phyloP scores from a whole-genome alignment of 2,113 vertebrate species.

The Xyrauchen texanus region DNA sequence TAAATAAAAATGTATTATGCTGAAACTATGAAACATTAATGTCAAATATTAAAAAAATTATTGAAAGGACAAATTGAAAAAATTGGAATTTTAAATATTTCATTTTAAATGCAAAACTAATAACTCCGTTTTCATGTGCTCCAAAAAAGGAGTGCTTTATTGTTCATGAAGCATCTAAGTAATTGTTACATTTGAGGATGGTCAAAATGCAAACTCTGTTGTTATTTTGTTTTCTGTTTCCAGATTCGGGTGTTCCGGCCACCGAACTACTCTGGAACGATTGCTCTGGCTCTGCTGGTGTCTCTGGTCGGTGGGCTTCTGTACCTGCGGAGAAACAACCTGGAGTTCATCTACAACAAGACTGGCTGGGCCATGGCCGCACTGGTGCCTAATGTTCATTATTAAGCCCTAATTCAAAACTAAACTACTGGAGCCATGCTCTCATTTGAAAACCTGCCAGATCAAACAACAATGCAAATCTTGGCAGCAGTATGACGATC shows the following conservation, averaged over 20 bases:
- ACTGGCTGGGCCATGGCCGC: slow-evolving; percentile 99
- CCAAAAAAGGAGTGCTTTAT: too few relatives aligned
- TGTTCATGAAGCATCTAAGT: too few relatives aligned
- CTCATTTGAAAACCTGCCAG: background rate
- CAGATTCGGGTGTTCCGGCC: slow-evolving; percentile 97
- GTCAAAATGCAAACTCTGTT: too few relatives aligned
- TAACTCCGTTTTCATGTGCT: too few relatives aligned
- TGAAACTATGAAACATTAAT: too few relatives aligned
- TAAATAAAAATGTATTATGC: too few relatives aligned
- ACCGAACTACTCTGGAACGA: slow-evolving; percentile 96
- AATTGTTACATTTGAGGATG: too few relatives aligned
- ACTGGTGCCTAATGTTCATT: slow-evolving; percentile 76
- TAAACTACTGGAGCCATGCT: background rate
- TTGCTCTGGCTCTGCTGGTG: slow-evolving; percentile 91
- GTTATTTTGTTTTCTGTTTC: background rate
- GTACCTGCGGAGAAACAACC: slow-evolving; percentile 93
- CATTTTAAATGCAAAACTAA: too few relatives aligned
- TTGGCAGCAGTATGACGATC: slow-evolving; percentile 4
- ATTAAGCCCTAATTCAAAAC: slow-evolving; percentile 79
- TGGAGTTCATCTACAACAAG: slow-evolving; percentile 99
- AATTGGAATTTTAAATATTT: too few relatives aligned
- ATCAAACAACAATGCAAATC: slow-evolving; percentile 23
- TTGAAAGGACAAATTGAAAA: too few relatives aligned
- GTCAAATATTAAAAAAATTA: too few relatives aligned
- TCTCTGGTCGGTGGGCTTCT: slow-evolving; percentile 94